These are phyloP conservation scores for Xenentodon cancila DNA, from an alignment of 2,797 vertebrate genomes.

Conservation along the genomic window DNA sequence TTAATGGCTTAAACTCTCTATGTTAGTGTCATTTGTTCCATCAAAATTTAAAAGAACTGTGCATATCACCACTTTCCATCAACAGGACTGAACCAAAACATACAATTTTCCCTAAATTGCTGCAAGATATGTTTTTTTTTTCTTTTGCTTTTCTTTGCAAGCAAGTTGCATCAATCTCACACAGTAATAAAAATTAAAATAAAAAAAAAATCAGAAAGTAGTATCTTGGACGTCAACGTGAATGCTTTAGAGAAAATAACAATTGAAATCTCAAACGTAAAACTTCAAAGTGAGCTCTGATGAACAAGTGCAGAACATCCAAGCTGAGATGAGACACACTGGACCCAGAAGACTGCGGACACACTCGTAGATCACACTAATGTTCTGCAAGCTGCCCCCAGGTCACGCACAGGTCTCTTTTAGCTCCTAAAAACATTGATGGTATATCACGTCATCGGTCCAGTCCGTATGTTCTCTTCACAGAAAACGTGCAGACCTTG, in stretches of 20 bases:
- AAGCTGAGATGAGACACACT: not conserved
- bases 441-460: constrained; percentile 8
- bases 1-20: too few species aligned
- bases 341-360: not conserved
- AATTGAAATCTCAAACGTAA: not conserved
- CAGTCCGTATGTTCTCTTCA: not conserved
- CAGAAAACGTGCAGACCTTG: constrained; percentile 25
- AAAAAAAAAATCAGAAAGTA: not conserved
- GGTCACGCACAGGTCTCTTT: constrained; percentile 22
- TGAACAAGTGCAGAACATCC: constrained; percentile 18
- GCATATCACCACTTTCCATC: too few species aligned
- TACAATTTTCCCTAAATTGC: too few species aligned
- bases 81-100: too few species aligned
- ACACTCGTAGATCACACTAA: constrained; percentile 19
- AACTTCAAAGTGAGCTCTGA: constrained; percentile 2
- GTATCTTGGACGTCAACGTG: not conserved
- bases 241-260: not conserved
- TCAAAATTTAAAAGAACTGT: too few species aligned
- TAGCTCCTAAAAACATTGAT: constrained; percentile 31
- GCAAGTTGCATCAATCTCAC: too few species aligned
- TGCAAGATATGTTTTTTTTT: too few species aligned
- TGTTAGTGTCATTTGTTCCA: too few species aligned
- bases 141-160: too few species aligned
- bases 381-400: constrained; percentile 22
- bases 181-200: not conserved